phyloP scores from a whole-genome alignment of 2,888 invertebrate species.

The Phymatocera aterrima region DNA sequence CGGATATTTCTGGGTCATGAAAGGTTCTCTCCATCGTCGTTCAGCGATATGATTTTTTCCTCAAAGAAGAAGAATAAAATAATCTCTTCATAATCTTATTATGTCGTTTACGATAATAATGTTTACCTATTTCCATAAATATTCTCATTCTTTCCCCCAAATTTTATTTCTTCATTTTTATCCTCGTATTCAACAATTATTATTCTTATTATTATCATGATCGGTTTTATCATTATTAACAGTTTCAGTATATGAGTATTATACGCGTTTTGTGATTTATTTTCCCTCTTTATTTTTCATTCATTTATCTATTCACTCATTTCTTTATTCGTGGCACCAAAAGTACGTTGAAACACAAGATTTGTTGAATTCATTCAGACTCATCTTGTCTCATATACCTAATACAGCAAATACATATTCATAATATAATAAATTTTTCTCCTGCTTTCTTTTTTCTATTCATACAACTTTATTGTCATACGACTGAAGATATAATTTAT shows the following conservation, averaged over 20 bases:
- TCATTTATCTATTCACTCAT: not conserved
- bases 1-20: not conserved
- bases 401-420: not conserved
- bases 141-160: not conserved
- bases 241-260: not conserved
- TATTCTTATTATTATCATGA: conserved; percentile 7
- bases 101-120: too few species aligned
- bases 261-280: conserved; percentile 2
- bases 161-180: not conserved
- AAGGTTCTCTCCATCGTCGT: too few species aligned
- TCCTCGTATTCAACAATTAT: conserved; percentile 8
- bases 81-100: not conserved
- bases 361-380: not conserved
- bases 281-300: not conserved
- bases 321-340: conserved; percentile 11
- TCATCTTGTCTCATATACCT: not conserved
- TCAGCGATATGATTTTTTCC: too few species aligned
- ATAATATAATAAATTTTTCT: not conserved
- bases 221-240: too few species aligned
- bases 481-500: conserved; percentile 60
- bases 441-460: conserved; percentile 43
- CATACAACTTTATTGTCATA: conserved; percentile 66
- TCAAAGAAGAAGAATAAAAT: too few species aligned
- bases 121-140: not conserved
- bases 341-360: not conserved